These are phyloP conservation scores for Telmatochromis sp. DNA, from an alignment of 2,113 vertebrate genomes.

Conservation along the genomic window DNA sequence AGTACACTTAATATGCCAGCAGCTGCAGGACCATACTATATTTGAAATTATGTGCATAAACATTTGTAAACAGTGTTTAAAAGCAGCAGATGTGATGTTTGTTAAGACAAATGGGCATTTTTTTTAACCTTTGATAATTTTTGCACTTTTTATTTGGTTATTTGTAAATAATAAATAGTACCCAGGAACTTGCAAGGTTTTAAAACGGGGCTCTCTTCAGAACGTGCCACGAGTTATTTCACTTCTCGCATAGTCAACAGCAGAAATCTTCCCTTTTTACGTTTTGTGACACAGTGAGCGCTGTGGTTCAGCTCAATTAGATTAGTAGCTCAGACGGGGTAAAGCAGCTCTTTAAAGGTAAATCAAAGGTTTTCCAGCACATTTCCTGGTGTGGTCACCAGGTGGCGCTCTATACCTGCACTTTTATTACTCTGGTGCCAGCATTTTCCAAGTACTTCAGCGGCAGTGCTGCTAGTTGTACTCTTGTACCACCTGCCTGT, in stretches of 20 bases:
- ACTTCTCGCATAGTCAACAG: neutral
- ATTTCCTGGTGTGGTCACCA: constrained; percentile 10
- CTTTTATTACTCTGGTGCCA: neutral
- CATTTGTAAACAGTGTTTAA: constrained; percentile 56
- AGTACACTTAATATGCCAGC: constrained; percentile 49
- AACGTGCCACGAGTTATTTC: neutral
- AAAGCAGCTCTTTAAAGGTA: neutral
- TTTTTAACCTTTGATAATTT: constrained; percentile 50
- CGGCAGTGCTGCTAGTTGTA: neutral
- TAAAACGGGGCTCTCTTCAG: neutral
- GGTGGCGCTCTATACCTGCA: constrained; percentile 42
- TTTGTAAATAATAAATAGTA: constrained; percentile 53
- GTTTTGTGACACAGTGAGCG: neutral
- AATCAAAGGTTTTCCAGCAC: neutral
- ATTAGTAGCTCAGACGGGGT: neutral
- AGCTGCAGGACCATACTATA: constrained; percentile 46
- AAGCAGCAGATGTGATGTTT: constrained; percentile 34
- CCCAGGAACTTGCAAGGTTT: neutral
- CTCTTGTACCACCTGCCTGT: neutral
- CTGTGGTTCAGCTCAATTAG: neutral
- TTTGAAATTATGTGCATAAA: constrained; percentile 40
- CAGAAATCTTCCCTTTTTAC: neutral
- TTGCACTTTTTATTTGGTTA: constrained; percentile 56
- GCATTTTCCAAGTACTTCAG: neutral
- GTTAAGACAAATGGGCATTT: constrained; percentile 49